These are phyloP conservation scores for Palythoa grandiflora DNA, from an alignment of 92 coral and sea anemone species.

Conservation along the genomic window DNA sequence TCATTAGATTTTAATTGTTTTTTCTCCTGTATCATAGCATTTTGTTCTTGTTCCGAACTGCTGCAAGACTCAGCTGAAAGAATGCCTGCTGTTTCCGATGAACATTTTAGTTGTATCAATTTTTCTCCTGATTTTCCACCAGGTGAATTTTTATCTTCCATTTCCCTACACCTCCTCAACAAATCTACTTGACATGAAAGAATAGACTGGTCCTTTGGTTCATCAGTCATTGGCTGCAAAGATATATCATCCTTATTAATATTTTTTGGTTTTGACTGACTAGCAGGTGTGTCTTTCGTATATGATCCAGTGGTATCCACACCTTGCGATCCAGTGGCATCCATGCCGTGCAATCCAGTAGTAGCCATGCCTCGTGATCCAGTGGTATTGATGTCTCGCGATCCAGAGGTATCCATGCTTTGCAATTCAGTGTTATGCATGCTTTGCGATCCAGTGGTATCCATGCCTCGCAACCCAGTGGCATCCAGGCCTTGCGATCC, in stretches of 20 bases:
- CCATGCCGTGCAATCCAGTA: too few species aligned
- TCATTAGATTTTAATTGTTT: not conserved
- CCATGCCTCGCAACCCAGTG: not conserved
- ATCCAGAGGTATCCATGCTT: too few species aligned
- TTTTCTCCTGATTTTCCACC: not conserved
- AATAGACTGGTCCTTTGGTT: not conserved
- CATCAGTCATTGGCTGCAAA: not conserved
- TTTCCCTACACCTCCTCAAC: not conserved
- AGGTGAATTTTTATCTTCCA: not conserved
- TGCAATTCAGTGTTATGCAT: too few species aligned
- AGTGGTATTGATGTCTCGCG: too few species aligned
- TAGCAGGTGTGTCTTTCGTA: too few species aligned
- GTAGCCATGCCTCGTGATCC: too few species aligned
- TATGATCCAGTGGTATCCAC: too few species aligned
- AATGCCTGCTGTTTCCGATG: not conserved
- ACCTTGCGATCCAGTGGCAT: too few species aligned
- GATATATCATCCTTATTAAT: not conserved
- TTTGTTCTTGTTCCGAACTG: constrained; percentile 7
- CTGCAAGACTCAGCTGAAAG: not conserved
- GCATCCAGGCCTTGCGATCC: too few species aligned
- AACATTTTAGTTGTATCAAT: not conserved
- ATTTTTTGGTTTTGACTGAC: not conserved
- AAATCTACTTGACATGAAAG: not conserved
- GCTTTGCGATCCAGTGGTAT: not conserved
- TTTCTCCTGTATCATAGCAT: not conserved